A percentile compares a stretch with the other conserved stretches of the same genome.
Evolutionary conservation across 1,140 invertebrate species (phyloP).

Genomic region (Procambarus clarkii): DNA sequence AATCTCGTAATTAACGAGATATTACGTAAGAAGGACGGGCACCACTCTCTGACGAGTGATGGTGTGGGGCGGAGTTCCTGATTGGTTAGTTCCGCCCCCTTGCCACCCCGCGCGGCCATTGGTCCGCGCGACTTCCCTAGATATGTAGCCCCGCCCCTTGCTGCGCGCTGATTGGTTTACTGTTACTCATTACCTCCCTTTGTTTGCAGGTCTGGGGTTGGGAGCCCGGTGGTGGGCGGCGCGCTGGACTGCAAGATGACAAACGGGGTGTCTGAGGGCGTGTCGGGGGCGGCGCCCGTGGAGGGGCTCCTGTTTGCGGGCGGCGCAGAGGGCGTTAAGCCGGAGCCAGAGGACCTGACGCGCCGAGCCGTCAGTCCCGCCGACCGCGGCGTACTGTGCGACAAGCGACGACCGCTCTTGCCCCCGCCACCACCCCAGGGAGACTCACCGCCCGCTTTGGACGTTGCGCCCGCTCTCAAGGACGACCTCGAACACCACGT

Average conservation of each 20-base stretch:
- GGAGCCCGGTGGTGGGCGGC: conserved; percentile 60
- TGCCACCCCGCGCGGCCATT: conserved; percentile 29
- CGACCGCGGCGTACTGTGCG: conserved; percentile 77
- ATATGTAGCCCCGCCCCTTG: conserved; percentile 51
- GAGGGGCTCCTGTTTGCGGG: conserved; percentile 68
- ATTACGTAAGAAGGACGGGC: conserved; percentile 59
- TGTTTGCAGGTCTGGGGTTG: conserved; percentile 67
- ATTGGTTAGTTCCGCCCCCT: conserved; percentile 44
- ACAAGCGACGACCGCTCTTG: conserved; percentile 74
- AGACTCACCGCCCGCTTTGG: conserved; percentile 74
- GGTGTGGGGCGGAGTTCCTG: conserved; percentile 52
- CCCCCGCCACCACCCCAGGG: conserved; percentile 78
- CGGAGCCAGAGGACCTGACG: conserved; percentile 82
- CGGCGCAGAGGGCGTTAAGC: conserved; percentile 77
- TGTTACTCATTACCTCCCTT: conserved; percentile 65
- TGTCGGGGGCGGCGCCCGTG: conserved; percentile 64
- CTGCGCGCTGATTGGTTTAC: conserved; percentile 53
- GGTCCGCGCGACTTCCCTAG: conserved; percentile 51
- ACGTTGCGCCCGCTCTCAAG: conserved; percentile 70
- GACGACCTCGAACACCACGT: conserved; percentile 71
- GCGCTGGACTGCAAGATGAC: conserved; percentile 66
- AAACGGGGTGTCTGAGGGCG: conserved; percentile 69
- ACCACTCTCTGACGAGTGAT: conserved; percentile 13
- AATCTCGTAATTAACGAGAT: not conserved
- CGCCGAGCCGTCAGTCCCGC: conserved; percentile 77